Percentiles rank a stretch among this genome's conserved stretches.
These are phyloP conservation scores for Acipenser ruthenus DNA, from an alignment of 2,797 vertebrate species.

Conservation along the genomic window DNA sequence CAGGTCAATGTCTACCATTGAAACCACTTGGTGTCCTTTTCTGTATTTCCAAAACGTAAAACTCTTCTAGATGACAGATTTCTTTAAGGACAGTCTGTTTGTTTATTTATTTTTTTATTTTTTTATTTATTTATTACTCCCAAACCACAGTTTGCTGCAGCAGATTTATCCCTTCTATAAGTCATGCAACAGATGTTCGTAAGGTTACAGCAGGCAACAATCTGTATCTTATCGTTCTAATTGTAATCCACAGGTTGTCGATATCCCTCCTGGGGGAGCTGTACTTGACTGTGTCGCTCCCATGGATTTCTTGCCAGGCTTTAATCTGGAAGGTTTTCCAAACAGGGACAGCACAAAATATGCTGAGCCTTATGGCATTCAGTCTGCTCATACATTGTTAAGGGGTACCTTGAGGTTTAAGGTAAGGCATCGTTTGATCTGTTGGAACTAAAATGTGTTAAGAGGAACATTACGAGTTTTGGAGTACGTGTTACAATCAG, in stretches of 20 bases:
- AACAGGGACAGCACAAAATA: slow-evolving; percentile 93
- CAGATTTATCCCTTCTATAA: no score
- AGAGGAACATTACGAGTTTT: no score
- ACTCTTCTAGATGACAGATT: neutral
- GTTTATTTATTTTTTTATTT: neutral
- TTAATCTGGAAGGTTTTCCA: slow-evolving; percentile 88
- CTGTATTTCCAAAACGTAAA: no score
- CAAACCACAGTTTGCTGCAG: no score
- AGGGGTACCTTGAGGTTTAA: slow-evolving; percentile 88
- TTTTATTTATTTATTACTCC: neutral
- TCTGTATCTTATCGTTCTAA: no score
- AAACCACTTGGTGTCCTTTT: no score
- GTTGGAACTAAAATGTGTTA: neutral
- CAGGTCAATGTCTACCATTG: no score
- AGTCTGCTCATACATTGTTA: slow-evolving; percentile 76
- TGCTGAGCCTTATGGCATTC: slow-evolving; percentile 74
- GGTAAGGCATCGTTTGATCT: slow-evolving; percentile 45
- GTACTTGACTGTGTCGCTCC: slow-evolving; percentile 67
- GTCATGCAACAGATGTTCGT: no score
- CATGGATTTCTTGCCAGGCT: slow-evolving; percentile 85
- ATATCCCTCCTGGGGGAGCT: slow-evolving; percentile 66
- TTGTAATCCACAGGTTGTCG: slow-evolving; percentile 60
- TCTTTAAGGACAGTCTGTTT: neutral
- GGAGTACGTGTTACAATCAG: neutral
- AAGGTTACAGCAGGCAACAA: no score